phyloP scores from a whole-genome alignment of 1,140 invertebrate species.

The Neuroterus valhalla region DNA sequence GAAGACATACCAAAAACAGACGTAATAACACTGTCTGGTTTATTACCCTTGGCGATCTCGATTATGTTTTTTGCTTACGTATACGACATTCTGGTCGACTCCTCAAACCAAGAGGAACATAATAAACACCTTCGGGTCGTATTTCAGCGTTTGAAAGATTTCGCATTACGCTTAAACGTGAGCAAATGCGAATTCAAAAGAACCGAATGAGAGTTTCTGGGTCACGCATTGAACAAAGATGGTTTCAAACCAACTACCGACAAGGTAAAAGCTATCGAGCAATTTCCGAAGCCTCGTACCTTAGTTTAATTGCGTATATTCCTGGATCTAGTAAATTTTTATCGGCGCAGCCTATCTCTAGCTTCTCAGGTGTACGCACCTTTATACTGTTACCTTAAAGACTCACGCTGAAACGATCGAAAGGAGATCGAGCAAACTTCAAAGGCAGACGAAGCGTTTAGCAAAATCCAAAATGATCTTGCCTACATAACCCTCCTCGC shows the following conservation, averaged over 20 bases:
- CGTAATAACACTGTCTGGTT: slow-evolving; percentile 23
- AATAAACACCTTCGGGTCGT: neutral
- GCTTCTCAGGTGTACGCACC: neutral
- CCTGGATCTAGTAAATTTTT: slow-evolving; percentile 21
- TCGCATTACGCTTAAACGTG: neutral
- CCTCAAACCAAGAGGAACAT: neutral
- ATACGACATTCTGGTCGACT: slow-evolving; percentile 25
- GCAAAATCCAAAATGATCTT: no score
- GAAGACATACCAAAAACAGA: slow-evolving; percentile 25
- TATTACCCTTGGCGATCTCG: slow-evolving; percentile 8
- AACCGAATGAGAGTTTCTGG: neutral
- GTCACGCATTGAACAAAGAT: neutral
- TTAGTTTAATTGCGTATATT: neutral
- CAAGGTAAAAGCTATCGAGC: neutral
- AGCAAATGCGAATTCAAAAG: neutral
- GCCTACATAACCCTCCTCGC: no score
- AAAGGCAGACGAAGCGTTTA: no score
- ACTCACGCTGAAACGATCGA: neutral
- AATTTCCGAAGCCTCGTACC: slow-evolving; percentile 1
- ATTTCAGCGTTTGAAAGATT: neutral
- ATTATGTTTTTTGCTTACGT: slow-evolving; percentile 21
- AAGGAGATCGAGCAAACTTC: neutral
- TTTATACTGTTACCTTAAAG: neutral
- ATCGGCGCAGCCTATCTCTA: neutral
- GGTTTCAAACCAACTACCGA: neutral